phyloP scores from a whole-genome alignment of 2,888 invertebrate genomes.

The Caenorhabditis angaria region DNA sequence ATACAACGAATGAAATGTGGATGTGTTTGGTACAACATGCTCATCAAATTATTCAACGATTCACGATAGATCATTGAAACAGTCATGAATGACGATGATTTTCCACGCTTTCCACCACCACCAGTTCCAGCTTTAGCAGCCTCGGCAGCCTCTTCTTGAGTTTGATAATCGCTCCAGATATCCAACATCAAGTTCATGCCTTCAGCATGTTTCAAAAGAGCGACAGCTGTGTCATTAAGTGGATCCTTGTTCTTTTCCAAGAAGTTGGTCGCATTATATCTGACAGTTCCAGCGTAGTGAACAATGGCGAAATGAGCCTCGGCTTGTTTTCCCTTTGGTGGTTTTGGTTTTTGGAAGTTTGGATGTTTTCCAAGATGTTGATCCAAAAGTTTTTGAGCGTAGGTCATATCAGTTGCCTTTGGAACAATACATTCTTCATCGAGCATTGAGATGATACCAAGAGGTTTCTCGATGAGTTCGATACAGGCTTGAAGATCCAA shows the following conservation, averaged over 20 bases:
- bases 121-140: constrained; percentile 65
- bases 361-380: constrained; percentile 95
- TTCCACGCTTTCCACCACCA: constrained; percentile 64
- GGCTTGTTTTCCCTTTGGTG: constrained; percentile 78
- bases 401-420: constrained; percentile 97
- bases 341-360: constrained; percentile 93
- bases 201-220: constrained; percentile 70
- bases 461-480: constrained; percentile 96
- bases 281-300: constrained; percentile 96
- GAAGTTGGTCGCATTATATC: constrained; percentile 75
- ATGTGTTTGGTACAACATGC: constrained; percentile 91
- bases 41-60: constrained; percentile 92
- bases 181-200: constrained; percentile 84
- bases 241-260: constrained; percentile 77
- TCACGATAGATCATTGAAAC: constrained; percentile 96
- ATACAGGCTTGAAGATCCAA: constrained; percentile 95
- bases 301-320: constrained; percentile 98
- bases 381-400: constrained; percentile 97
- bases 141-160: constrained; percentile 71
- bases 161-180: constrained; percentile 71
- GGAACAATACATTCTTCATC: constrained; percentile 99
- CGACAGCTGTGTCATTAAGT: constrained; percentile 75
- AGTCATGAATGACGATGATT: constrained; percentile 80
- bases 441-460: constrained; percentile 99
- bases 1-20: constrained; percentile 99